Evolutionary conservation across 2,113 vertebrate species (phyloP), one percentile per base, ranked within the genome.

Genomic region (Serinus canaria): DNA sequence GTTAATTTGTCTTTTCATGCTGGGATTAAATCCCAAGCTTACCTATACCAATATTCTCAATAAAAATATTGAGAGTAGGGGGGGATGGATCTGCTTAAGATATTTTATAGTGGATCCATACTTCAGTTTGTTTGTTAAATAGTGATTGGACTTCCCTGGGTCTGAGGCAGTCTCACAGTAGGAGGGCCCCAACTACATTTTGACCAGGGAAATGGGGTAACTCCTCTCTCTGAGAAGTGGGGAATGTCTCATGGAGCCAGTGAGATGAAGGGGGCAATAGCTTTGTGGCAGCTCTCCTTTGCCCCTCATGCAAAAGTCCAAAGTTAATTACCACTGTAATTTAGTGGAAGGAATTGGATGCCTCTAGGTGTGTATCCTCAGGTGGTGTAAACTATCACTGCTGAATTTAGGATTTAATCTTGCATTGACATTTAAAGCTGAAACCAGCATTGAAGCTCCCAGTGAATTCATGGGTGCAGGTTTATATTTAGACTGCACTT

Each of bases 401-500:
- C 55, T 19, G 46, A 66, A 44, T 83, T 43, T 17, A 87, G 73
- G 58, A 60, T 92, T 85, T 73, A 93, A 68, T 66, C 46, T 86
- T 76, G 14, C 12, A 13, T 18, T 96, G 85, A 67, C 30, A 77
- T 89, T 92, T 79, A 83, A 83, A 59, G 43, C n/a, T 78, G 86
- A 86, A 94, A 70, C 72, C 7, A 11, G 31, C 9, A 6, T 3
- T 88, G 86, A 86, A 70, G 56, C 11, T 80, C 53, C 50, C 37
- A 85, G 44, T n/a, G 37, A 90, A 49, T 69, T 31, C 53, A 64
- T 28, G 60, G 79, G 56, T 94, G 80, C 60, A 72, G 67, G 73
- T 89, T 93, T 96, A 92, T 92, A 84, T 95, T 93, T 97, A 94
- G 91, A 52, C 22, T 84, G 19, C 30, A 37, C 17, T 75, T 78